Evolutionary conservation across 2,888 invertebrate genomes (phyloP).

Genomic region (Andrena hattorfiana): DNA sequence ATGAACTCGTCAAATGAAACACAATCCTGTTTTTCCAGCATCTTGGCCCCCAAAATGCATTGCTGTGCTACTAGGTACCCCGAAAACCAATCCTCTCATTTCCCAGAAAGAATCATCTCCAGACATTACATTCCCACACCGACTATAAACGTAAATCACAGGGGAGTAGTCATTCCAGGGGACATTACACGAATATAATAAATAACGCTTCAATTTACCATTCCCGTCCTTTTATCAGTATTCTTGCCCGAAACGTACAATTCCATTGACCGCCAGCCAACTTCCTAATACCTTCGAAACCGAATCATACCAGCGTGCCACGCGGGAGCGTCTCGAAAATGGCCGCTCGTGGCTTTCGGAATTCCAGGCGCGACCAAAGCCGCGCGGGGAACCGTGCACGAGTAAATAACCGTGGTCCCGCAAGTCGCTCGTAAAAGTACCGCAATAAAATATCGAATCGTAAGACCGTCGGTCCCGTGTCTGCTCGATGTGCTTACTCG

Average conservation of each 20-base stretch:
- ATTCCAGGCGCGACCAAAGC: not conserved
- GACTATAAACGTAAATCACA: too few relatives aligned
- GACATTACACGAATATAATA: not conserved
- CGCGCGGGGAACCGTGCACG: conserved; percentile 13
- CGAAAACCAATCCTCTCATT: too few relatives aligned
- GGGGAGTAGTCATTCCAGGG: too few relatives aligned
- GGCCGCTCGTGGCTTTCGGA: too few relatives aligned
- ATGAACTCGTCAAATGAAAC: too few relatives aligned
- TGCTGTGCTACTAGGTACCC: too few relatives aligned
- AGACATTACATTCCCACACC: too few relatives aligned
- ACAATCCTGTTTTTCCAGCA: too few relatives aligned
- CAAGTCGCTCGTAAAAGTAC: conserved; percentile 57
- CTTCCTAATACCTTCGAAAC: conserved; percentile 9
- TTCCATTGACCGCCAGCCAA: conserved; percentile 14
- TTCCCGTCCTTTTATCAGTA: conserved; percentile 22
- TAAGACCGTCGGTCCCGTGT: conserved; percentile 31
- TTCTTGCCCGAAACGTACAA: conserved; percentile 4
- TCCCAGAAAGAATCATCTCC: too few relatives aligned
- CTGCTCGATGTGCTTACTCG: conserved; percentile 8
- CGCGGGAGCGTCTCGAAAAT: not conserved
- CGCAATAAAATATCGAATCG: conserved; percentile 52
- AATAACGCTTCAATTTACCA: conserved; percentile 9
- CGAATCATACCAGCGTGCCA: not conserved
- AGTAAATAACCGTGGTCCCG: conserved; percentile 47
- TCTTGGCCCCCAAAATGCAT: too few relatives aligned